These are phyloP conservation scores for Trachelus tabidus DNA, from an alignment of 2,888 invertebrate genomes.

Conservation along the genomic window DNA sequence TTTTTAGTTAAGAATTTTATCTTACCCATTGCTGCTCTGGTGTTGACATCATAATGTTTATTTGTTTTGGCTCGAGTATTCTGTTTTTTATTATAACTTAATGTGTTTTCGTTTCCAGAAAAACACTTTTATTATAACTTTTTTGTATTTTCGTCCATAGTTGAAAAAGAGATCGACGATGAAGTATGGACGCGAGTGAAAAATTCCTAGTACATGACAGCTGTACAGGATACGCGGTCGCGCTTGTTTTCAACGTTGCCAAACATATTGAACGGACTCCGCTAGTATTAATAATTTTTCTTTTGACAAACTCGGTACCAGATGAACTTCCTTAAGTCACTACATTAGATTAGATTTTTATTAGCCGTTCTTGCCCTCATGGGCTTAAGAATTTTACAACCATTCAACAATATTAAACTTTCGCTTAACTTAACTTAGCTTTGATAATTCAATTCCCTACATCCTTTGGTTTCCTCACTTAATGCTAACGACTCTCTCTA, in stretches of 20 bases:
- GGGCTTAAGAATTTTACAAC: too few species aligned
- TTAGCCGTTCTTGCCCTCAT: too few species aligned
- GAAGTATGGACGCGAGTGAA: neutral
- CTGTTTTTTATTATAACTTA: constrained; percentile 14
- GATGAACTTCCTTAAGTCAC: too few species aligned
- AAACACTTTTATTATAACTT: constrained; percentile 11
- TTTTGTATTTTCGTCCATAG: constrained; percentile 10
- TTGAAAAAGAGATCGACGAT: neutral
- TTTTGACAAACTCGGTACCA: constrained; percentile 16
- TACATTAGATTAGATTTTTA: too few species aligned
- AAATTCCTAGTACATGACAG: neutral
- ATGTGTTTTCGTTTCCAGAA: constrained; percentile 15
- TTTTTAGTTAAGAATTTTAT: neutral
- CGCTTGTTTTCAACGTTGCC: constrained; percentile 7
- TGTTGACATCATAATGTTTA: neutral
- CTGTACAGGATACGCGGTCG: constrained; percentile 10
- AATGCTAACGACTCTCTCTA: too few species aligned
- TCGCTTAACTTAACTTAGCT: too few species aligned
- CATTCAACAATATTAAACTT: too few species aligned
- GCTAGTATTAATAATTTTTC: constrained; percentile 11
- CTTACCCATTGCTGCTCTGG: constrained; percentile 14
- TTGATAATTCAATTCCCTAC: too few species aligned
- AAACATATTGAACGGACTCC: constrained; percentile 15
- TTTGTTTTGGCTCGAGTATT: neutral
- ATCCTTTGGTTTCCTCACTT: too few species aligned